These are phyloP conservation scores for Corydoras sp. DNA, from an alignment of 2,113 vertebrate genomes.

Conservation along the genomic window DNA sequence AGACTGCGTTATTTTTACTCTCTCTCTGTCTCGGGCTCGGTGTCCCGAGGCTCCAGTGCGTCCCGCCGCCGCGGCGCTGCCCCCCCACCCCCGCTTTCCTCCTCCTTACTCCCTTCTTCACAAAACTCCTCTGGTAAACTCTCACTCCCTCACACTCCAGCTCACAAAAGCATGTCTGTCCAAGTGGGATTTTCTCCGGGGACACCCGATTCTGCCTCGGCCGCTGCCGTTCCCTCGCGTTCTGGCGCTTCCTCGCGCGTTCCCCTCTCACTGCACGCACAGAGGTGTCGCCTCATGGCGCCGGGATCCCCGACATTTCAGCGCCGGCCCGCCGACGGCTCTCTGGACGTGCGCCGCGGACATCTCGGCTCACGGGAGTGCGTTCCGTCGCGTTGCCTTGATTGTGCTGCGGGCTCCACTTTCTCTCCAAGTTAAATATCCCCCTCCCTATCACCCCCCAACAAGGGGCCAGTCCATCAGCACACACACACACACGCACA, in stretches of 20 bases:
- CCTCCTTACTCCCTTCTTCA: constrained; percentile 3
- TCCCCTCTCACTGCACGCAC: background rate
- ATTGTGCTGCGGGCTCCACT: constrained; percentile 65
- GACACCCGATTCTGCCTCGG: background rate
- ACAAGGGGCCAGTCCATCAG: background rate
- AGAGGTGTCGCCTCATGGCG: background rate
- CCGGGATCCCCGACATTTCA: background rate
- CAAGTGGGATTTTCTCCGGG: background rate
- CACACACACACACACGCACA: constrained; percentile 5
- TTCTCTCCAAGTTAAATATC: constrained; percentile 82
- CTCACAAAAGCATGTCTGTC: constrained; percentile 10
- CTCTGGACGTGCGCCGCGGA: background rate
- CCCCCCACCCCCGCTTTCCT: constrained; percentile 50
- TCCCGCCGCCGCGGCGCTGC: constrained; percentile 57
- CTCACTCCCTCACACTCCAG: background rate
- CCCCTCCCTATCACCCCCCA: constrained; percentile 53
- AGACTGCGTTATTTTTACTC: constrained; percentile 48
- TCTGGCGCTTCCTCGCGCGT: background rate
- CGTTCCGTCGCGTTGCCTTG: constrained; percentile 41
- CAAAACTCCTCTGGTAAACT: background rate
- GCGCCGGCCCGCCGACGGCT: background rate
- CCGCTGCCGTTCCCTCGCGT: background rate
- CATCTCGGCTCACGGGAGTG: background rate
- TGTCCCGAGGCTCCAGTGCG: constrained; percentile 49
- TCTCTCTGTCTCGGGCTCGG: constrained; percentile 48